Percentiles rank a stretch among this genome's conserved stretches.
Evolutionary conservation across 2,113 vertebrate genomes (phyloP).

Genomic region (Pterocles burchelli): DNA sequence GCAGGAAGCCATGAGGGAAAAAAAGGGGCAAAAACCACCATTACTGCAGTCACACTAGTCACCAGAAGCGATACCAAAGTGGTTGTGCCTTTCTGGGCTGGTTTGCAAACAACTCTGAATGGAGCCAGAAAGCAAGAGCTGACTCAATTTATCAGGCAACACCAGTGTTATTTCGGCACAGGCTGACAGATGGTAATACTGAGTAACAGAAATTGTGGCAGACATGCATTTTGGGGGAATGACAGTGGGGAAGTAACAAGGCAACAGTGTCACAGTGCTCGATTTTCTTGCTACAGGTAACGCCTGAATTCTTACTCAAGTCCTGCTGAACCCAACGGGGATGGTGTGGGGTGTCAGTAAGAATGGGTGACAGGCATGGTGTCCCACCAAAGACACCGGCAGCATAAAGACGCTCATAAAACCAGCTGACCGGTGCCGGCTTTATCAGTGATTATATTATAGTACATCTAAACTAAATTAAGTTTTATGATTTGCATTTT

Average conservation of each 20-base stretch:
- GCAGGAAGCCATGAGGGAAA: background rate
- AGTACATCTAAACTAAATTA: background rate
- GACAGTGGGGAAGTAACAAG: background rate
- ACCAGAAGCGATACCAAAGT: background rate
- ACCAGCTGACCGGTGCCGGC: background rate
- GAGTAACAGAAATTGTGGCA: rapidly evolving
- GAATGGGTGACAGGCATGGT: background rate
- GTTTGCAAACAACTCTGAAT: background rate
- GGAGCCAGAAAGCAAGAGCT: background rate
- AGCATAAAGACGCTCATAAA: background rate
- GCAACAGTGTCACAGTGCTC: background rate
- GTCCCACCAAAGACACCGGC: background rate
- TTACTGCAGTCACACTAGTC: background rate
- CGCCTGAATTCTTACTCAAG: background rate
- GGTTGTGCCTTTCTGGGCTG: background rate
- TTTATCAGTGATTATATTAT: background rate
- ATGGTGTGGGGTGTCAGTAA: background rate
- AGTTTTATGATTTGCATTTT: background rate
- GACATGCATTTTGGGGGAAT: rapidly evolving
- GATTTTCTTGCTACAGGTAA: background rate
- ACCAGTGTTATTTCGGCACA: rapidly evolving
- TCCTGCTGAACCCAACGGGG: background rate
- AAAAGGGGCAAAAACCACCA: background rate
- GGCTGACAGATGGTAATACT: background rate
- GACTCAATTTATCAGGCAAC: background rate